Percentiles rank a stretch among this genome's conserved stretches.
phyloP scores from a whole-genome alignment of 2,888 invertebrate genomes.

The Proisotoma minuta region DNA sequence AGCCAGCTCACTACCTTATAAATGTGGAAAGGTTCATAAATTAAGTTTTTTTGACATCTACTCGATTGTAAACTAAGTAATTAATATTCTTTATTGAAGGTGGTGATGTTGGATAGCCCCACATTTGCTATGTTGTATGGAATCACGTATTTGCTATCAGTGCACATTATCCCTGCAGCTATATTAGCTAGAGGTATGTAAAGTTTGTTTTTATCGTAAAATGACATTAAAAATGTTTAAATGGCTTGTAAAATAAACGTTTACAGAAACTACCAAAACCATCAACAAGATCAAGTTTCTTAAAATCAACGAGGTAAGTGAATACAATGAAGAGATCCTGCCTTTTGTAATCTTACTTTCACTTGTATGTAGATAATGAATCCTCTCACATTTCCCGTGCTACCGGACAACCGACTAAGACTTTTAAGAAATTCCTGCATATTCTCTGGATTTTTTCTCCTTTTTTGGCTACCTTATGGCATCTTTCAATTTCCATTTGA shows the following conservation, averaged over 20 bases:
- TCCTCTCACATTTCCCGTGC: neutral
- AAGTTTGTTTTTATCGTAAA: neutral
- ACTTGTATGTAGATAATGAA: too few species aligned
- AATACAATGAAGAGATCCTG: neutral
- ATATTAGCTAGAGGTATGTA: constrained; percentile 25
- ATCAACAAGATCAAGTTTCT: constrained; percentile 34
- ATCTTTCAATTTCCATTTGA: constrained; percentile 35
- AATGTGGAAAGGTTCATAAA: constrained; percentile 28
- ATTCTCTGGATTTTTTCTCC: constrained; percentile 33
- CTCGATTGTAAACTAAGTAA: neutral
- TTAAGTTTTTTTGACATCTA: neutral
- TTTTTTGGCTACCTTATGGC: constrained; percentile 39
- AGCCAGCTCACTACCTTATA: constrained; percentile 23
- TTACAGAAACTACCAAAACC: constrained; percentile 32
- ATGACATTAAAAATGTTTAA: neutral
- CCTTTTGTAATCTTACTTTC: neutral
- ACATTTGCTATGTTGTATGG: constrained; percentile 28
- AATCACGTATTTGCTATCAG: constrained; percentile 25
- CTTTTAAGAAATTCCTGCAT: constrained; percentile 36
- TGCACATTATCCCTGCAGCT: constrained; percentile 29
- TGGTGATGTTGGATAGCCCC: constrained; percentile 20
- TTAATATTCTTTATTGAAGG: constrained; percentile 12
- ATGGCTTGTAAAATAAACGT: neutral
- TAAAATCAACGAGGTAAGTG: constrained; percentile 16
- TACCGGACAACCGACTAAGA: constrained; percentile 27